phyloP scores from a whole-genome alignment of 2,888 invertebrate genomes.

The Drosophila mimetica region DNA sequence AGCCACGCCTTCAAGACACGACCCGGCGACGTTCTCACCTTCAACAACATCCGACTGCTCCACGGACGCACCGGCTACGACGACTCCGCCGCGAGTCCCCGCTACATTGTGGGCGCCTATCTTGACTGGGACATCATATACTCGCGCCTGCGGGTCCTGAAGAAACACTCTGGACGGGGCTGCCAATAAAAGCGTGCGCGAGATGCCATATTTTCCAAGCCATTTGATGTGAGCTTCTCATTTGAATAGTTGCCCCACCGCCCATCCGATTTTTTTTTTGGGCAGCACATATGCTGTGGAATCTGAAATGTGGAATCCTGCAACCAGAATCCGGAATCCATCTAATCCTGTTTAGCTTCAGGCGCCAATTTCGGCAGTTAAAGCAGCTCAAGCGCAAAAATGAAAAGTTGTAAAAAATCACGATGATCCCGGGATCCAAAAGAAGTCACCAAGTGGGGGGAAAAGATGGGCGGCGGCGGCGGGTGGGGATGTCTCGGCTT shows the following conservation, averaged over 20 bases:
- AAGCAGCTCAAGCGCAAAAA: slow-evolving; percentile 74
- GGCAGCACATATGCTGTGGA: slow-evolving; percentile 30
- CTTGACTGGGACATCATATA: slow-evolving; percentile 92
- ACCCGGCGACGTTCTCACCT: slow-evolving; percentile 89
- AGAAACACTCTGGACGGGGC: no score
- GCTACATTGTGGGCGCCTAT: slow-evolving; percentile 90
- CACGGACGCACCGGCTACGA: slow-evolving; percentile 90
- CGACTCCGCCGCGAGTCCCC: slow-evolving; percentile 85
- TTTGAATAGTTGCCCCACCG: slow-evolving; percentile 57
- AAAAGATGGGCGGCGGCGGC: not conserved
- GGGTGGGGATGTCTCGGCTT: slow-evolving; percentile 63
- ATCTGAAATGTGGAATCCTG: not conserved
- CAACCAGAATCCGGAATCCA: not conserved
- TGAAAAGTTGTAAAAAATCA: slow-evolving; percentile 78
- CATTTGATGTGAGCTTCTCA: slow-evolving; percentile 62
- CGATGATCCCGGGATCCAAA: slow-evolving; percentile 57
- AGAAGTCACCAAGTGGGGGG: slow-evolving; percentile 17
- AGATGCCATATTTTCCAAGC: slow-evolving; percentile 72
- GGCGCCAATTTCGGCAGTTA: slow-evolving; percentile 57
- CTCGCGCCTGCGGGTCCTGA: slow-evolving; percentile 85
- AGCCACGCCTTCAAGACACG: slow-evolving; percentile 88
- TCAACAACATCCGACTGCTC: slow-evolving; percentile 90
- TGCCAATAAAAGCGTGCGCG: slow-evolving; percentile 38
- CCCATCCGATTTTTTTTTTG: not conserved
- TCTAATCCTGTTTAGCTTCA: slow-evolving; percentile 26